These are phyloP conservation scores for Macrobrachium rosenbergii DNA, from an alignment of 1,140 invertebrate genomes.

Conservation along the genomic window DNA sequence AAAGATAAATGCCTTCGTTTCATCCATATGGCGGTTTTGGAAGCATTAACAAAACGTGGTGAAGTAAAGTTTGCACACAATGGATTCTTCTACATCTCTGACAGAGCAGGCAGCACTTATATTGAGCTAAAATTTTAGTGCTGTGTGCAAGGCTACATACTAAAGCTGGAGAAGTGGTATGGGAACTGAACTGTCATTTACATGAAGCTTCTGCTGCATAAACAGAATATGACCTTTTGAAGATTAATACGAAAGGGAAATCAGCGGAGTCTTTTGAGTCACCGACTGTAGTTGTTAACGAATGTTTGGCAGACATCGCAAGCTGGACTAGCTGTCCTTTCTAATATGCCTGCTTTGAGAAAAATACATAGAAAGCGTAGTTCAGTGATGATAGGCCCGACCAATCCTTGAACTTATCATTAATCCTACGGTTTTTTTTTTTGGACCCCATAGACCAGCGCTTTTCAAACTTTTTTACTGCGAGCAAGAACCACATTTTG, in stretches of 20 bases:
- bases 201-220: constrained; percentile 12
- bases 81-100: not conserved
- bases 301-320: not conserved
- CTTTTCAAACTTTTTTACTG: no score
- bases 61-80: not conserved
- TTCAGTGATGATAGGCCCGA: not conserved
- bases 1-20: no score
- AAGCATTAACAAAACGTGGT: no score
- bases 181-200: not conserved
- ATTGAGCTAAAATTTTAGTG: not conserved
- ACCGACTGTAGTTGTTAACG: constrained; percentile 20
- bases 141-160: not conserved
- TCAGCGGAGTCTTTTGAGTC: constrained; percentile 3
- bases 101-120: not conserved
- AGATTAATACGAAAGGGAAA: not conserved
- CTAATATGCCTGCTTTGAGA: not conserved
- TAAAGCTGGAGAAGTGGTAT: not conserved
- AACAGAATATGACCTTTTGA: not conserved
- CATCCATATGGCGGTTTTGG: no score
- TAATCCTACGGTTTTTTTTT: no score
- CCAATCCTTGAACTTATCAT: not conserved
- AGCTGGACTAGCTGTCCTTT: not conserved
- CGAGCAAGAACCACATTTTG: no score
- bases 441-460: no score
- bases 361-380: not conserved